Conservation (phyloP, 1,140 invertebrate genomes). For the Zeugodacus cucurbitae region DNA sequence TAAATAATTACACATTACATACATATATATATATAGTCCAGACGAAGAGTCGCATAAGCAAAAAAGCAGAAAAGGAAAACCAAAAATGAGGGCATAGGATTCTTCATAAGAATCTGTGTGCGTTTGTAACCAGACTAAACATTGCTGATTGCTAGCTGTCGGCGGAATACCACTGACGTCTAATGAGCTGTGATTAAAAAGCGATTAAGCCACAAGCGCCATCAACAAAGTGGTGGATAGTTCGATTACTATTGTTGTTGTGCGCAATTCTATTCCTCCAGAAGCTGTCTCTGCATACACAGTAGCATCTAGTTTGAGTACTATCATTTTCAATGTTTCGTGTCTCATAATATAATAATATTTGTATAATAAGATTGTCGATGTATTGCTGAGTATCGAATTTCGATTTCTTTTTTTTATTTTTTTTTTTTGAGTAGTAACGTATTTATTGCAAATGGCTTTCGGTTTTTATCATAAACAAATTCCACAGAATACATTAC, state of each 20-base stretch:
- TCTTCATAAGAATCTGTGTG: background rate
- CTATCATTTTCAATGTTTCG: background rate
- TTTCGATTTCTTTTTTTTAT: background rate
- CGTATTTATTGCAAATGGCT: background rate
- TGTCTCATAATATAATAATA: background rate
- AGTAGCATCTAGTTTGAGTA: background rate
- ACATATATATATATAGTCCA: background rate
- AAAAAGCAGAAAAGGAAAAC: background rate
- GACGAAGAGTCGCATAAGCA: background rate
- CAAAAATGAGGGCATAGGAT: too few relatives aligned
- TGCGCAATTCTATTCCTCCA: background rate
- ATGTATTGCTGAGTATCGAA: background rate
- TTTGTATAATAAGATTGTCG: background rate
- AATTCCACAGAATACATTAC: background rate
- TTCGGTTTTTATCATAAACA: background rate
- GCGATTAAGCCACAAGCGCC: background rate
- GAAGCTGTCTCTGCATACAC: background rate
- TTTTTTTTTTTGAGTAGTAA: background rate
- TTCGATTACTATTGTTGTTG: background rate
- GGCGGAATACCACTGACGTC: slow-evolving; percentile 18
- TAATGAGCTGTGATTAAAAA: slow-evolving; percentile 35
- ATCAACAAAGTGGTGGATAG: background rate
- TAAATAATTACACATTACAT: too few relatives aligned
- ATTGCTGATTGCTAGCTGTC: background rate
- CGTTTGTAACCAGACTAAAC: background rate